These are phyloP conservation scores for Atopsyche davidsoni DNA, from an alignment of 1,140 invertebrate species.

Conservation along the genomic window DNA sequence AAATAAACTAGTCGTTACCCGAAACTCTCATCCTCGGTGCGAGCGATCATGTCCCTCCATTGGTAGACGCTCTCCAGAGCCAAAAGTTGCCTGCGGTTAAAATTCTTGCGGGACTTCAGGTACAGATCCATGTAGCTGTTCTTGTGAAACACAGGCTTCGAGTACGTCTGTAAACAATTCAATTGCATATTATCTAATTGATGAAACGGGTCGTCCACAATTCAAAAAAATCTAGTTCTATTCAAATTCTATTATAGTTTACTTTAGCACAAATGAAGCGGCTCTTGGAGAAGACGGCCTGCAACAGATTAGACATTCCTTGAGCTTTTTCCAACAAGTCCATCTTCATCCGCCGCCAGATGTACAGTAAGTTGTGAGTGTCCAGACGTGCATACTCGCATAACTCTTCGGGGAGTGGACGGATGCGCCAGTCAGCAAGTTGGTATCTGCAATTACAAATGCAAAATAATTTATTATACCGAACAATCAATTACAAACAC, in stretches of 20 bases:
- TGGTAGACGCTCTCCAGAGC: slow-evolving; percentile 76
- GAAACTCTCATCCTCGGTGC: slow-evolving; percentile 85
- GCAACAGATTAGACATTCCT: slow-evolving; percentile 62
- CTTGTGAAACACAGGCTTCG: slow-evolving; percentile 68
- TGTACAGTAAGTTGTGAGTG: slow-evolving; percentile 92
- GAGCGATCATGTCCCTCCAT: slow-evolving; percentile 84
- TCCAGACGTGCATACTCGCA: slow-evolving; percentile 88
- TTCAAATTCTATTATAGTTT: not conserved
- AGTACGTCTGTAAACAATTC: slow-evolving; percentile 57
- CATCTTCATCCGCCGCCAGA: slow-evolving; percentile 79
- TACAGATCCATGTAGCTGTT: slow-evolving; percentile 73
- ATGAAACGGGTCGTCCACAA: not conserved
- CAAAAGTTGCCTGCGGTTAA: slow-evolving; percentile 80
- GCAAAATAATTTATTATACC: too few relatives aligned
- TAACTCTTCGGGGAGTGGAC: slow-evolving; percentile 79
- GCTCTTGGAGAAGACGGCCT: slow-evolving; percentile 64
- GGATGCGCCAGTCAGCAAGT: slow-evolving; percentile 92
- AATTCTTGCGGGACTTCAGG: slow-evolving; percentile 69
- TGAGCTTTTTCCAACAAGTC: slow-evolving; percentile 69
- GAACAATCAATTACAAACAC: too few relatives aligned
- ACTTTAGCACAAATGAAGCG: slow-evolving; percentile 56
- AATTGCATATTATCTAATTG: not conserved
- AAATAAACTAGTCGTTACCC: slow-evolving; percentile 58
- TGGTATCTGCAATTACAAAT: slow-evolving; percentile 70
- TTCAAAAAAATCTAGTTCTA: not conserved